A percentile compares a stretch with the other conserved stretches of the same genome.
Evolutionary conservation across 64 coral and sea anemone species (phyloP).

Genomic region (Porites australiensis): DNA sequence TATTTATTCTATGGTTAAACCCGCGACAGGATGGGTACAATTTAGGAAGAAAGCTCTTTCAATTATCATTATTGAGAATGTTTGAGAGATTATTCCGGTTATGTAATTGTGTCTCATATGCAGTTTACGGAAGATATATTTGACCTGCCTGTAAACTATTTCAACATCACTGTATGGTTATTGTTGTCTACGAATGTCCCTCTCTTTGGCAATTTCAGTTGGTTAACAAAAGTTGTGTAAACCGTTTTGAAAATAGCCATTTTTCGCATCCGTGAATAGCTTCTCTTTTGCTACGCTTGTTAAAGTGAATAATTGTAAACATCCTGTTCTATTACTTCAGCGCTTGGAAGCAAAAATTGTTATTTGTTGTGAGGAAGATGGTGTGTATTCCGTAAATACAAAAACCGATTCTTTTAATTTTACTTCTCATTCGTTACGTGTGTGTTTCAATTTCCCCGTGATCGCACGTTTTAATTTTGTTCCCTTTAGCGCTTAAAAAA

Average conservation of each 20-base stretch:
- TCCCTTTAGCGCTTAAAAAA: background rate
- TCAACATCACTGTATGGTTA: background rate
- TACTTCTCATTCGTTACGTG: too few relatives aligned
- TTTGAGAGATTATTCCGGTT: background rate
- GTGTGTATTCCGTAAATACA: background rate
- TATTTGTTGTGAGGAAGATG: background rate
- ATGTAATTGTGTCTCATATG: conserved; percentile 5
- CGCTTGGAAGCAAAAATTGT: background rate
- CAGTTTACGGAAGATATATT: background rate
- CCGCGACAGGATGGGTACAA: background rate
- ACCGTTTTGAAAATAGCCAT: background rate
- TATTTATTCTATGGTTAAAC: background rate
- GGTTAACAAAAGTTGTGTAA: background rate
- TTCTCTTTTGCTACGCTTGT: background rate
- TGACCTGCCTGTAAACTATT: background rate
- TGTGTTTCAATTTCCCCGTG: too few relatives aligned
- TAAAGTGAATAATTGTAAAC: background rate
- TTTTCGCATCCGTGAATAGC: background rate
- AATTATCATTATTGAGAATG: background rate
- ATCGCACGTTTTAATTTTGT: too few relatives aligned
- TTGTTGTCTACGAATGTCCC: background rate
- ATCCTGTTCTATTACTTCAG: background rate
- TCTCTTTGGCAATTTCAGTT: background rate
- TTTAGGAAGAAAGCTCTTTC: background rate
- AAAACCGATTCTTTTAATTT: background rate